Base-by-base conservation (phyloP, 2,113 vertebrate species). In the Psittacula cyanocephala region DNA sequence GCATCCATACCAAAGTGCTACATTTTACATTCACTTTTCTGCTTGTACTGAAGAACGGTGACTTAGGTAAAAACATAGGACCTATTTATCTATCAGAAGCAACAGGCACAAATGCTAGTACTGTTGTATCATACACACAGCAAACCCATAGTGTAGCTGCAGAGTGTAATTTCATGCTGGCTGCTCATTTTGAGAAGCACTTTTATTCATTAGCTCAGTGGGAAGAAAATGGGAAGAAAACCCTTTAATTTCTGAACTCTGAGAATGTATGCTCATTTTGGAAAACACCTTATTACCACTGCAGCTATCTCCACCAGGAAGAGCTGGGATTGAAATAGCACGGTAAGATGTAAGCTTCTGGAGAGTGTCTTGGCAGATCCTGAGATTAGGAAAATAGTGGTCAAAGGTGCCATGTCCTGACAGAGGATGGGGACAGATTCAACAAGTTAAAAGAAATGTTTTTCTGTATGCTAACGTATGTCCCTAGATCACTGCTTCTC, bases 181-280 rank as follows among this genome's bases (percentile, higher is more conserved):
- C 80, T 93, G 44, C 59, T 79, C 59, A 18, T 80, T 89, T 90
- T 90, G 78, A 79, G 29, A 11, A 80, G 28, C 28, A 23, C 18
- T 81, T 43, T 90, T 44, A 65, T 87, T 95, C 41, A 77, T 76
- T 69, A 89, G 29, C n/a, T n/a, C 75, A 25, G n/a, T 41, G 60
- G 70, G 35, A 93, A 91, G 44, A 81, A 84, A 91, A 79, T 68
- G 12, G 74, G n/a, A 91, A 81, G 59, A 76, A 81, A 92, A n/a
- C 11, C 0, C 31, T 82, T 65, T 62, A 23, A 57, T 79, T 88
- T 91, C 44, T 76, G 76, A 79, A 65, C 70, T 60, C 44, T 79
- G 57, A 60, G n/a, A 80, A 85, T 70, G 87, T 52, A 10, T 83
- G 25, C 11, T 72, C 2, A 22, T 95, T 94, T 94, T 77, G 31